phyloP scores from a whole-genome alignment of 1,140 invertebrate species.

The Ephestia elutella region DNA sequence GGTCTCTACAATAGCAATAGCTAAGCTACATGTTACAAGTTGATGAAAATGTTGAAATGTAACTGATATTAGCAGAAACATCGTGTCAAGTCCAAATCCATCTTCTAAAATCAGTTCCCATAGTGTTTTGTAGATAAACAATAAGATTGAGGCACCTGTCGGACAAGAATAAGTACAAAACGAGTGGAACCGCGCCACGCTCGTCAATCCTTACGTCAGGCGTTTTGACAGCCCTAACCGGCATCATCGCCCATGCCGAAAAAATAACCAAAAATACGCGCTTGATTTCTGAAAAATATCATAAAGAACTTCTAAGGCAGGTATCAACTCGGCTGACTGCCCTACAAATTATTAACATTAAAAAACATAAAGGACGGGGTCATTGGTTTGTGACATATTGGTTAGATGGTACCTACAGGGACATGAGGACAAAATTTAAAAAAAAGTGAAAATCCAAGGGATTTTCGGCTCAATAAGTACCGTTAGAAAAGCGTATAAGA shows the following conservation, averaged over 20 bases:
- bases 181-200: constrained; percentile 39
- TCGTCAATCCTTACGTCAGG: constrained; percentile 67
- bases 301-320: constrained; percentile 16
- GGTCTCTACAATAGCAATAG: too few relatives aligned
- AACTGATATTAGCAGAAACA: too few relatives aligned
- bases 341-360: constrained; percentile 12
- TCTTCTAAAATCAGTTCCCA: constrained; percentile 4
- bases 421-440: too few relatives aligned
- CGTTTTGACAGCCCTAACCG: constrained; percentile 69
- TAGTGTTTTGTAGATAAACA: constrained; percentile 27
- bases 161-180: constrained; percentile 57
- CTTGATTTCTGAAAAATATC: constrained; percentile 22
- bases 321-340: constrained; percentile 6
- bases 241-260: constrained; percentile 54
- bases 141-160: constrained; percentile 51
- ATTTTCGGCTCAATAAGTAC: too few relatives aligned
- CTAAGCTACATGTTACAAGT: too few relatives aligned
- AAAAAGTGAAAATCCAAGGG: too few relatives aligned
- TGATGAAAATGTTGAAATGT: too few relatives aligned
- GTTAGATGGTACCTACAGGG: too few relatives aligned
- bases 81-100: not conserved
- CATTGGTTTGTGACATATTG: not conserved
- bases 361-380: not conserved
- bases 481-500: too few relatives aligned
- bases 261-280: constrained; percentile 40